Evolutionary conservation across 2,113 vertebrate genomes (phyloP), one percentile per base, ranked within the genome.

Genomic region (Micromys minutus): DNA sequence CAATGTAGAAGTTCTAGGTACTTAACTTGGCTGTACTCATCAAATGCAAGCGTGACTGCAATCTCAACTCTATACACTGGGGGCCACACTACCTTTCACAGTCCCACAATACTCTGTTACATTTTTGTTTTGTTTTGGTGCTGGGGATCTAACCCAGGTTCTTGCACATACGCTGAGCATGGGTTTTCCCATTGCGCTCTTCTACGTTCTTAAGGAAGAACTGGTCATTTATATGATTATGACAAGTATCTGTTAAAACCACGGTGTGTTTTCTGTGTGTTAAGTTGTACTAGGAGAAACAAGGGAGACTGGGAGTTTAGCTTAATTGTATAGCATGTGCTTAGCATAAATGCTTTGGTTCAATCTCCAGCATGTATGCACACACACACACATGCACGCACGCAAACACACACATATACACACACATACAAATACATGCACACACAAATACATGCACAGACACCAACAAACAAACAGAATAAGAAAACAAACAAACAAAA

Each of bases 1-100:
- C 55, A 42, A 89, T 89, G 87, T 84, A 94, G n/a, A 86, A n/a
- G 69, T 87, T 79, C 59, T 90, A 95, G 91, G 91, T 67, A 72
- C 63, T 96, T 94, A 86, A 83, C 93, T 97, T 91, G 84, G 79
- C 83, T 96, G 45, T 10, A 89, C 71, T 77, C 80, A 96, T 69
- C 83, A 93, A 91, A 95, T 65, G 31, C 24, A 86, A 83, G 13
- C 94, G 74, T n/a, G 55, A 67, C 92, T 85, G 22, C 26, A 75
- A 39, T 84, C 29, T 94, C 83, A 89, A 50, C 3, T 72, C 11
- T 91, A 31, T 95, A 93, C 29, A 65, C 63, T 11, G 50, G 50
- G 50, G 50, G 11, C 50, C 50, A 52, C 50, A 5, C 50, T 11
- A 52, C 50, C 50, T 52, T 52, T 52, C 50, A 52, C 50, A 11